phyloP scores from a whole-genome alignment of 2,888 invertebrate species.

The Dorcus hopei region DNA sequence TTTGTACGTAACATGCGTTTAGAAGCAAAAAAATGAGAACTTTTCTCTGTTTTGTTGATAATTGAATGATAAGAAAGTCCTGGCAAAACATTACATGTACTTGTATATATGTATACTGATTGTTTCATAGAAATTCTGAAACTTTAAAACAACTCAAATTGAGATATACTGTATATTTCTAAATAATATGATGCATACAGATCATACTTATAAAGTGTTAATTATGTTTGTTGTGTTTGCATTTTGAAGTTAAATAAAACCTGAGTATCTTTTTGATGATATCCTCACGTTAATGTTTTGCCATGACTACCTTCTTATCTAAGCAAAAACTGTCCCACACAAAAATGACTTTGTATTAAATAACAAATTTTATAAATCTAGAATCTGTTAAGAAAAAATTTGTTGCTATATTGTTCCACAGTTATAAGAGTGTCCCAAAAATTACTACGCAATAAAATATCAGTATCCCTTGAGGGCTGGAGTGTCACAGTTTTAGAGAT shows the following conservation, averaged over 20 bases:
- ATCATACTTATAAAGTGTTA: no score
- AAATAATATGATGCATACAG: no score
- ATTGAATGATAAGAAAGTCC: conserved; percentile 1
- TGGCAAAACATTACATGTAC: background rate
- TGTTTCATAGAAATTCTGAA: background rate
- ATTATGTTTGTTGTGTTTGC: no score
- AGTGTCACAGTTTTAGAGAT: no score
- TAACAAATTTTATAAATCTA: background rate
- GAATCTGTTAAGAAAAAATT: conserved; percentile 31
- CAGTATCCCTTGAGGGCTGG: no score
- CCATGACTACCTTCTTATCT: no score
- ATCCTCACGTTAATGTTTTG: no score
- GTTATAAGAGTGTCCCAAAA: conserved; percentile 4
- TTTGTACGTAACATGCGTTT: conserved; percentile 11
- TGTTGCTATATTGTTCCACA: conserved; percentile 47
- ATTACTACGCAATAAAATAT: no score
- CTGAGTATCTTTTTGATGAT: no score
- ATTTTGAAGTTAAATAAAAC: no score
- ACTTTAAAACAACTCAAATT: no score
- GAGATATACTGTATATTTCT: no score
- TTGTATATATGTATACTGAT: background rate
- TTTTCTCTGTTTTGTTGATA: conserved; percentile 2
- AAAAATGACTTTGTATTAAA: background rate
- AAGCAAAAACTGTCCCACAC: background rate
- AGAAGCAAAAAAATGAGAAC: background rate